These are phyloP conservation scores for Agrotis clavis DNA, from an alignment of 2,888 invertebrate species.

Conservation along the genomic window DNA sequence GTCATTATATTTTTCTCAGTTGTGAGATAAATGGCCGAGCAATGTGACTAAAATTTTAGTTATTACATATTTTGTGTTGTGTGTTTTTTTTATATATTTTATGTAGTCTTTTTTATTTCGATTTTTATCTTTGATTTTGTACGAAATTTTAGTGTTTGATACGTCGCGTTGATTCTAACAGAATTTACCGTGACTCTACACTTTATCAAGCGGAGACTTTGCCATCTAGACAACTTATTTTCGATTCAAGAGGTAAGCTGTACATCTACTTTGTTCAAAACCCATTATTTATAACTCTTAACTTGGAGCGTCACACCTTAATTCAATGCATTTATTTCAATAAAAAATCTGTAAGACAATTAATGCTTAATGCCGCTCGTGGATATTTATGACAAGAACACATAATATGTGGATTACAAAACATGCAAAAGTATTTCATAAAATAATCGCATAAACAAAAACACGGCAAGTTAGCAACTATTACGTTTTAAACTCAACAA, in stretches of 20 bases:
- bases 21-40: conserved; percentile 83
- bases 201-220: conserved; percentile 50
- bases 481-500: background rate
- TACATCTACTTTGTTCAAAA: no score
- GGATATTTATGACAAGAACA: no score
- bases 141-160: conserved; percentile 86
- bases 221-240: conserved; percentile 53
- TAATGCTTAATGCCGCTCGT: no score
- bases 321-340: no score
- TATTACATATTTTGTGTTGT: conserved; percentile 87
- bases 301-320: no score
- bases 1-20: conserved; percentile 74
- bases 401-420: no score
- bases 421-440: background rate
- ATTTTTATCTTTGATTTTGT: conserved; percentile 81
- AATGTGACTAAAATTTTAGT: conserved; percentile 90
- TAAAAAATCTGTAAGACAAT: no score
- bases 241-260: conserved; percentile 66
- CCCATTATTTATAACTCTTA: no score
- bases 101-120: conserved; percentile 87
- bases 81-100: conserved; percentile 87
- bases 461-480: background rate
- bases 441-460: background rate
- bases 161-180: conserved; percentile 64
- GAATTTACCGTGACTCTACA: conserved; percentile 76